Conservation (phyloP, 2,797 vertebrate species). For the Platyrinchus mystaceus region DNA sequence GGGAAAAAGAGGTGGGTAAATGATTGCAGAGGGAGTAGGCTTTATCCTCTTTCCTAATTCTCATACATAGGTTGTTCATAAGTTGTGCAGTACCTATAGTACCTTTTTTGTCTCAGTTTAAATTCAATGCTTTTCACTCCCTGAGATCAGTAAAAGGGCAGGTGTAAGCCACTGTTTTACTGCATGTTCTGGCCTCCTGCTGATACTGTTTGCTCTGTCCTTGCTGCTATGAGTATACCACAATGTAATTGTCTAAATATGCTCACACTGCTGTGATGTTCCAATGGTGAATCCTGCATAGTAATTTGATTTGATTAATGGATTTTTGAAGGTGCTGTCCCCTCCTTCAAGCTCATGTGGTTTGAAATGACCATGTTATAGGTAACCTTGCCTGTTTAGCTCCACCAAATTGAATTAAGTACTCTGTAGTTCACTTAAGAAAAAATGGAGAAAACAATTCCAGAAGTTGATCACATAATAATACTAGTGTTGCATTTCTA, state of each 20-base stretch:
- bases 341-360: slow-evolving; percentile 51
- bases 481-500: background rate
- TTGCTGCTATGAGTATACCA: slow-evolving; percentile 43
- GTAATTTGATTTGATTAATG: slow-evolving; percentile 71
- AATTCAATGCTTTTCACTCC: slow-evolving; percentile 20
- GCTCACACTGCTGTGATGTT: slow-evolving; percentile 45
- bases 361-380: slow-evolving; percentile 63
- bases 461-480: slow-evolving; percentile 33
- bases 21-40: background rate
- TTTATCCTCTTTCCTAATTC: background rate
- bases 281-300: slow-evolving; percentile 28
- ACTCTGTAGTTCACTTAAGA: slow-evolving; percentile 41
- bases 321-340: slow-evolving; percentile 63
- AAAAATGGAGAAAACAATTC: slow-evolving; percentile 47
- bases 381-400: slow-evolving; percentile 61
- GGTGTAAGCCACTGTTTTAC: background rate
- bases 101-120: background rate
- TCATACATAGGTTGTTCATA: background rate
- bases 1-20: background rate
- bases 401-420: slow-evolving; percentile 52
- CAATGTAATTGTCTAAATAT: slow-evolving; percentile 45
- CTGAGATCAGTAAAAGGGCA: background rate
- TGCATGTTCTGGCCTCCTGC: background rate
- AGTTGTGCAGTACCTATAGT: background rate
- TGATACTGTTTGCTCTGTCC: slow-evolving; percentile 52